A percentile compares a stretch with the other conserved stretches of the same genome.
These are phyloP conservation scores for Hippopotamus amphibius DNA, from an alignment of 2,113 vertebrate genomes.

Conservation along the genomic window DNA sequence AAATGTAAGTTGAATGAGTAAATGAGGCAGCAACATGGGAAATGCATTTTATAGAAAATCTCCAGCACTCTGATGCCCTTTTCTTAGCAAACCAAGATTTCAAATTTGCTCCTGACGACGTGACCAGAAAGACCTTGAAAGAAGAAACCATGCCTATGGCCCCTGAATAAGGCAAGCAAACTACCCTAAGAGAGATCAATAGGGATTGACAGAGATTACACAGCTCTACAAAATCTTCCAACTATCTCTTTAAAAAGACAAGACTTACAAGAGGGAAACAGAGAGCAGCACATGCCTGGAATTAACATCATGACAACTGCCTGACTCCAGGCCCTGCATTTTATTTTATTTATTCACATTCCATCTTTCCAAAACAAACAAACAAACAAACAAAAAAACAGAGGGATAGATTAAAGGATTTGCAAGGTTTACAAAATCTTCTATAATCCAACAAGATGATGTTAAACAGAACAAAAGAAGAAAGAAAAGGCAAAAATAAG, in stretches of 20 bases:
- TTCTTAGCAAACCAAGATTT: conserved; percentile 30
- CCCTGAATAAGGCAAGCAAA: conserved; percentile 41
- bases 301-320: conserved; percentile 21
- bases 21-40: background rate
- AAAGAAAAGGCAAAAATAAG: background rate
- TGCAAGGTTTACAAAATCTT: background rate
- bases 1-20: conserved; percentile 32
- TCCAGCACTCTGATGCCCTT: background rate
- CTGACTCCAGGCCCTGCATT: background rate
- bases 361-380: background rate
- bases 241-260: conserved; percentile 14
- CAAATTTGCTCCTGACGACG: background rate
- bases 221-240: conserved; percentile 18
- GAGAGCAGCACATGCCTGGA: background rate
- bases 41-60: conserved; percentile 22
- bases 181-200: conserved; percentile 21
- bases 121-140: conserved; percentile 48
- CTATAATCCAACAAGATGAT: background rate
- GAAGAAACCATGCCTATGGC: background rate
- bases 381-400: background rate
- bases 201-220: background rate
- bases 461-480: background rate
- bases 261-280: conserved; percentile 3
- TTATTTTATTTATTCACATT: conserved; percentile 31
- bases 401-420: background rate